Percentiles rank a stretch among this genome's conserved stretches.
Evolutionary conservation across 2,113 vertebrate genomes (phyloP).

Genomic region (Cavia porcellus): DNA sequence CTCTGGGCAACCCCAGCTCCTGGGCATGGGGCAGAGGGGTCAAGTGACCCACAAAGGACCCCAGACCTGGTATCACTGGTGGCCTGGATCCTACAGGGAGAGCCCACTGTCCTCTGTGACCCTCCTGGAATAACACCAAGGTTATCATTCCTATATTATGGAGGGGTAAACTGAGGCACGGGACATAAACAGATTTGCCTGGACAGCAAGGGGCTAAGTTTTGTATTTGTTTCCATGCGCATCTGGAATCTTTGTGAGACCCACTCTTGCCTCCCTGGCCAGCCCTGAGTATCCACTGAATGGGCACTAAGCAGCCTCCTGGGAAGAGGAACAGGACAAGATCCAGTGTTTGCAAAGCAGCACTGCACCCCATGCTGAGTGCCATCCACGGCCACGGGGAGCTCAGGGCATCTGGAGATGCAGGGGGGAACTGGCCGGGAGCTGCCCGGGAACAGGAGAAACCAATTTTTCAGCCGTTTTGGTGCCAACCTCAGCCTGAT

Average conservation of each 20-base stretch:
- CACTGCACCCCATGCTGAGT: too few relatives aligned
- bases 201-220: neutral
- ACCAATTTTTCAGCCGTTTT: neutral
- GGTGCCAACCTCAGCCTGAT: neutral
- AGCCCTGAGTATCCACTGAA: too few relatives aligned
- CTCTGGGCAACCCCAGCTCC: neutral
- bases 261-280: neutral
- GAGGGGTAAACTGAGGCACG: neutral
- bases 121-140: neutral
- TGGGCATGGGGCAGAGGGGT: neutral
- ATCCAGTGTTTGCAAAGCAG: neutral
- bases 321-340: neutral
- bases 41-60: neutral
- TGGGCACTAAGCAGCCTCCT: neutral
- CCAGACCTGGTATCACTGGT: neutral
- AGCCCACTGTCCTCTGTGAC: fast-evolving
- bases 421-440: neutral
- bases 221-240: fast-evolving
- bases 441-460: neutral
- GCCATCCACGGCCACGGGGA: neutral
- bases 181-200: neutral
- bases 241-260: neutral
- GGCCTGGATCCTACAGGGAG: neutral
- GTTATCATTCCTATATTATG: neutral
- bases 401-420: neutral